These are phyloP conservation scores for Volucella bombylans DNA, from an alignment of 2,888 invertebrate species.

Conservation along the genomic window DNA sequence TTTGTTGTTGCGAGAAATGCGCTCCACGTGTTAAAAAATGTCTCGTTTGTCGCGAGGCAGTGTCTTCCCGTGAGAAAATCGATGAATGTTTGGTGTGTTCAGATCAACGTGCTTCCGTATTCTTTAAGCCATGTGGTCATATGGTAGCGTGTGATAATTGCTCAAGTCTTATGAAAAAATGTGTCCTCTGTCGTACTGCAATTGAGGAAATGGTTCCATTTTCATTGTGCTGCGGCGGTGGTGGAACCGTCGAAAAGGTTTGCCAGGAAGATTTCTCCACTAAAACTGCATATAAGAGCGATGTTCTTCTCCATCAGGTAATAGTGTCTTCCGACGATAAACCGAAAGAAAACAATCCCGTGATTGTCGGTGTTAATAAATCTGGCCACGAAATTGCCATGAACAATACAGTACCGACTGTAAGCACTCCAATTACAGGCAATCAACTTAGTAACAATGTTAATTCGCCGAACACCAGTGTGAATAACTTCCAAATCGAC, in stretches of 20 bases:
- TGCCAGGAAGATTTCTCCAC: slow-evolving; percentile 53
- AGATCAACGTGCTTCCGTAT: slow-evolving; percentile 94
- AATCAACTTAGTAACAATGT: slow-evolving; percentile 77
- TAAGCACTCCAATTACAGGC: slow-evolving; percentile 78
- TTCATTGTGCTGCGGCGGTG: slow-evolving; percentile 85
- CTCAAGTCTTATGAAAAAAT: slow-evolving; percentile 97
- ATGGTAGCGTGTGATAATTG: slow-evolving; percentile 90
- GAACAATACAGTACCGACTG: slow-evolving; percentile 80
- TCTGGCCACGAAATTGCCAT: slow-evolving; percentile 81
- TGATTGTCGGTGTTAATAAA: slow-evolving; percentile 79
- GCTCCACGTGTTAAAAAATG: slow-evolving; percentile 96
- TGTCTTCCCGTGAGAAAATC: slow-evolving; percentile 91
- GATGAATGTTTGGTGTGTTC: slow-evolving; percentile 98
- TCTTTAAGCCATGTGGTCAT: slow-evolving; percentile 97
- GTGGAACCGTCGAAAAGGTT: slow-evolving; percentile 80
- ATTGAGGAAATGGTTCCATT: slow-evolving; percentile 87
- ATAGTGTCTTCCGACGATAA: slow-evolving; percentile 62
- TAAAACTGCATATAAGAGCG: slow-evolving; percentile 59
- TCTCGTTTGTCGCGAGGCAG: slow-evolving; percentile 93
- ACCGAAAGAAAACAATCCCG: slow-evolving; percentile 63
- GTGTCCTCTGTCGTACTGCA: slow-evolving; percentile 95
- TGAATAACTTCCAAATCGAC: slow-evolving; percentile 87
- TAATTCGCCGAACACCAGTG: slow-evolving; percentile 82
- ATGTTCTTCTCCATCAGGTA: slow-evolving; percentile 68
- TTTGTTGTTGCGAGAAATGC: slow-evolving; percentile 95